Evolutionary conservation across 2,888 invertebrate species (phyloP), one percentile per base, ranked within the genome.

Genomic region (Tetranychus truncatus): DNA sequence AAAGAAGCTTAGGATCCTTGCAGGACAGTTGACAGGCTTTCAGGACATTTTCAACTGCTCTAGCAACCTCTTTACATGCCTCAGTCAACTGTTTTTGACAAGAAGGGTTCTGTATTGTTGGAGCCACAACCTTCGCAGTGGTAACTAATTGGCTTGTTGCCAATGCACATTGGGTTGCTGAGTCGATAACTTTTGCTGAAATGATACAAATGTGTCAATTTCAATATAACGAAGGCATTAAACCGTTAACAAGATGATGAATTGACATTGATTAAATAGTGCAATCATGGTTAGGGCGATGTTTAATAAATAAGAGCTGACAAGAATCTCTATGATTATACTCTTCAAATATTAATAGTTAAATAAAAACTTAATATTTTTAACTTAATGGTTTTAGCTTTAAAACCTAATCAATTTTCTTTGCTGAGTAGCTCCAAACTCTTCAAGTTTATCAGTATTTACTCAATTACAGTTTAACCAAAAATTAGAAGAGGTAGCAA

Each of bases 121-220:
- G 86, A 1, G 86, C 86, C 18, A 87, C 86, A 73, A 87, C 89
- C 86, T 96, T 95, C 21, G 97, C 92, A 81, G 95, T 95, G 0
- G 96, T 96, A 0, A 99, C 97, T 3, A 99, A 86, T 81, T 97
- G 96, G 67, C 96, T 96, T 6, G 99, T 97, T 7, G 96, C 94
- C 69, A 97, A 85, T 0, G 99, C 99, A 82, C 95, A 95, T 82
- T 95, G 91, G 0, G 96, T 96, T 1, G 99, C 99, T 0, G 95
- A 92, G 0, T 92, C 91, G 79, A 99, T 96, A 72, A 97, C 93
- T 77, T 80, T 86, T 83, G 92, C 91, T 84, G 92, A 91, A 46
- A 88, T 87, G 69, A 69, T 15, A 5, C 55, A 34, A 34, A 55
- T 55, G 55, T 15, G 15, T 55, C 55, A 55, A 55, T 15, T 55